Percentiles rank a stretch among this genome's conserved stretches.
These are phyloP conservation scores for Hypena proboscidalis DNA, from an alignment of 2,888 invertebrate genomes.

Conservation along the genomic window DNA sequence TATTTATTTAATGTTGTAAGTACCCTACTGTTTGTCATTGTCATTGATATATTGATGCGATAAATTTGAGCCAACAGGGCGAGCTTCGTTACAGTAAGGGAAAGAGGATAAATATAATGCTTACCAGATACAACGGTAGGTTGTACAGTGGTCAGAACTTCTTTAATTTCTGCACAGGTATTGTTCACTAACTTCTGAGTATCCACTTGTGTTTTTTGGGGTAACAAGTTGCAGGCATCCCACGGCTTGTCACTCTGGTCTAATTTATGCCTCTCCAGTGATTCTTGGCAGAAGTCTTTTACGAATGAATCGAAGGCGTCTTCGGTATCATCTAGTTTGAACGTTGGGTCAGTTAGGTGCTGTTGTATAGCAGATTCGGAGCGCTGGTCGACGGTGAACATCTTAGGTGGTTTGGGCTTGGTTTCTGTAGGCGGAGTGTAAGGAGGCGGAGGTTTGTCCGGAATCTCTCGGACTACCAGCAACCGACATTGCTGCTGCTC, in stretches of 20 bases:
- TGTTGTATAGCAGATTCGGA: conserved; percentile 54
- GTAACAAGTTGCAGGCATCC: conserved; percentile 70
- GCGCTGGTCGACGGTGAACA: conserved; percentile 54
- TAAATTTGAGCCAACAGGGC: too few relatives aligned
- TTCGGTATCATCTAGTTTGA: conserved; percentile 30
- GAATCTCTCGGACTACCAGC: conserved; percentile 76
- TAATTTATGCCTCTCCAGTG: conserved; percentile 48
- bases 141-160: conserved; percentile 59
- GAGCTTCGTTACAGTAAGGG: too few relatives aligned
- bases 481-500: conserved; percentile 75
- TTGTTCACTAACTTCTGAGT: conserved; percentile 49
- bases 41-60: too few relatives aligned
- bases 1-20: too few relatives aligned
- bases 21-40: too few relatives aligned
- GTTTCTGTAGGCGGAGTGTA: conserved; percentile 71
- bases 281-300: conserved; percentile 68
- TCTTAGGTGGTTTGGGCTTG: conserved; percentile 50
- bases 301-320: conserved; percentile 67
- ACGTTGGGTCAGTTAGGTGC: conserved; percentile 36
- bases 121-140: conserved; percentile 65
- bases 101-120: conserved; percentile 9
- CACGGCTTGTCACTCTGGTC: conserved; percentile 68
- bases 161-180: conserved; percentile 56
- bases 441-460: conserved; percentile 80
- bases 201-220: conserved; percentile 54